Base-by-base conservation (phyloP, 2,888 invertebrate genomes). In the Dasysyrphus tricinctus region DNA sequence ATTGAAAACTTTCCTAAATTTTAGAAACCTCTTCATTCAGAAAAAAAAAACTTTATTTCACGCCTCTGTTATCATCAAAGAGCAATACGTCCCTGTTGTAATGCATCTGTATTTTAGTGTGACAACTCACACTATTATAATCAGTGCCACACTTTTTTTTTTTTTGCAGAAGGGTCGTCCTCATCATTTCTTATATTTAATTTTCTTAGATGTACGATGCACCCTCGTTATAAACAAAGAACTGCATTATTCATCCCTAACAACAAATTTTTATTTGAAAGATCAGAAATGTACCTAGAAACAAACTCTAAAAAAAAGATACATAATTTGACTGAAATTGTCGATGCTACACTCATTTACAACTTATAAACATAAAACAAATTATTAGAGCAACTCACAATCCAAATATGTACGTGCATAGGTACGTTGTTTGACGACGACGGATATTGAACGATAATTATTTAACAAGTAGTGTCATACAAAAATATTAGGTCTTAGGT, bases 381-480 rank as follows among this genome's bases (percentile, higher is more conserved):
- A 39, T 4, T 32, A 7, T 3, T 39, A 39, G 4, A 39, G 12
- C 39, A 39, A 11, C 39, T 39, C 4, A 4, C 39, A 39, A 39
- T 12, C 12, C 14, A 42, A 42, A 42, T n/a, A 32, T 5, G 42
- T 42, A 42, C 5, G 14, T 24, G 3, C 3, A 3, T 32, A 32
- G 32, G 32, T 32, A 32, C 5, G 7, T 32, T 32, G 3, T 32
- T 32, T 32, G 5, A 32, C 32, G n/a, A n/a, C n/a, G n/a, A n/a
- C n/a, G 42, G n/a, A n/a, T 44, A 44, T 44, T 44, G 5, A 32
- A 44, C n/a, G n/a, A 44, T 5, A 12, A 44, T 14, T n/a, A 3
- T 44, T 44, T 44, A n/a, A n/a, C 44, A 44, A 44, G 44, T 44
- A 44, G 42, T 44, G n/a, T n/a, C 44, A 44, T 44, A 7, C n/a